Conservation (phyloP, 1,140 invertebrate genomes). For the Limonius californicus region DNA sequence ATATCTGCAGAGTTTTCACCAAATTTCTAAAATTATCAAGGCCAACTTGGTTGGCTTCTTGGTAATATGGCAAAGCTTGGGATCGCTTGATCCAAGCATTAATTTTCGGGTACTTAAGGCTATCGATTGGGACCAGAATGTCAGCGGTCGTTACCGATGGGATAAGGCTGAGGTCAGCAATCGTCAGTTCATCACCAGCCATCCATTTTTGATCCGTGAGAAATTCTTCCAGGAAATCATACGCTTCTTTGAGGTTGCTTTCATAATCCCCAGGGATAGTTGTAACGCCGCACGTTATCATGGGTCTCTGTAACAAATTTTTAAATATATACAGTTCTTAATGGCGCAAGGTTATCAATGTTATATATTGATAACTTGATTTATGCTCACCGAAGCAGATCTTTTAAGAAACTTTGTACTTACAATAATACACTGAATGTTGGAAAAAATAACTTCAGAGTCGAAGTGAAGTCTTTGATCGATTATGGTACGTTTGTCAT, state of each 20-base stretch:
- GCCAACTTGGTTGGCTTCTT: slow-evolving; percentile 33
- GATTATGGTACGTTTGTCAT: slow-evolving; percentile 50
- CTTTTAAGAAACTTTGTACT: no score
- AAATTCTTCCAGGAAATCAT: slow-evolving; percentile 53
- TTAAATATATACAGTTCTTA: no score
- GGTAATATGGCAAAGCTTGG: slow-evolving; percentile 31
- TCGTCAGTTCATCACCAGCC: slow-evolving; percentile 57
- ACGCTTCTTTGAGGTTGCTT: slow-evolving; percentile 36
- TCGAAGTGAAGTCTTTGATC: slow-evolving; percentile 58
- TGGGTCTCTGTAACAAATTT: no score
- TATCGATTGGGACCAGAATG: slow-evolving; percentile 27
- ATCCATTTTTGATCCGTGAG: slow-evolving; percentile 51
- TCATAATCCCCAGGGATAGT: no score
- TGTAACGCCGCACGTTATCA: no score
- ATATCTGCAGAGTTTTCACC: no score
- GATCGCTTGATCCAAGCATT: not conserved
- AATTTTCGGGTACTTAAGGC: not conserved
- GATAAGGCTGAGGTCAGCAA: slow-evolving; percentile 60
- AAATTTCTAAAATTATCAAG: slow-evolving; percentile 27
- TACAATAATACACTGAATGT: not conserved
- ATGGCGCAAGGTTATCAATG: no score
- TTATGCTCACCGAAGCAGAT: no score
- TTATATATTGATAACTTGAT: no score
- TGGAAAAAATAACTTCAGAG: slow-evolving; percentile 30
- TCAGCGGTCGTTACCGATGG: slow-evolving; percentile 47